Base-by-base conservation (phyloP, 1,140 invertebrate genomes). In the Carcinoscorpius rotundicauda region DNA sequence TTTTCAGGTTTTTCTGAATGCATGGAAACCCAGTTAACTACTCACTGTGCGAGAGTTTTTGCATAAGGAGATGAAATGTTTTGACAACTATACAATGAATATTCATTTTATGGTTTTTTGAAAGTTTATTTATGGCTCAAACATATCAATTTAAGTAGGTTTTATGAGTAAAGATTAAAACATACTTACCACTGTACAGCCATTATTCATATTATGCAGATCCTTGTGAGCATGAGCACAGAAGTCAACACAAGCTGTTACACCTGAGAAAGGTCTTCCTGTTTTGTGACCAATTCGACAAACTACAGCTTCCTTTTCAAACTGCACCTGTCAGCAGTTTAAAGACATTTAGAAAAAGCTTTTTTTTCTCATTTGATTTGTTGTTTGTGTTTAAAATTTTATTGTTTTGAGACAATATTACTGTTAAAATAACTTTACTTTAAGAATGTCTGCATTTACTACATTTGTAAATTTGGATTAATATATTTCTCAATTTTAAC, bases 141-240 rank as follows among this genome's bases (percentile, higher is more conserved):
- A 29, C 29, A 29, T 29, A 29, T 29, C 29, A 29, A 29, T 29
- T 29, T 29, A 29, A 29, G 29, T 29, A 29, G 10, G 50, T 55
- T 55, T 8, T 55, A 55, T 55, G 53, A 1, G 6, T 55, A 55
- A n/a, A 55, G n/a, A n/a, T 9, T 11, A 51, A 9, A 66, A 4
- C 48, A 49, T 57, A 80, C 84, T 76, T 76, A 88, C 93, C 66
- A 93, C 91, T 52, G 94, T 97, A 75, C 91, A 94, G 53, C 93
- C 93, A 75, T 96, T 94, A 77, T 93, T 90, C 92, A 97, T 97
- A 74, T 97, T 97, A 76, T 97, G 92, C 48, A 92, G 80, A 80
- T 97, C 94, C 71, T 92, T 86, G 76, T 97, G 94, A 6, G 93
- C 84, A 78, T 97, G 95, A 48, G 93, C 92, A 75, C 93, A 97